A percentile compares a stretch with the other conserved stretches of the same genome.
Evolutionary conservation across 2,888 invertebrate species (phyloP).

Genomic region (Rotaria socialis): DNA sequence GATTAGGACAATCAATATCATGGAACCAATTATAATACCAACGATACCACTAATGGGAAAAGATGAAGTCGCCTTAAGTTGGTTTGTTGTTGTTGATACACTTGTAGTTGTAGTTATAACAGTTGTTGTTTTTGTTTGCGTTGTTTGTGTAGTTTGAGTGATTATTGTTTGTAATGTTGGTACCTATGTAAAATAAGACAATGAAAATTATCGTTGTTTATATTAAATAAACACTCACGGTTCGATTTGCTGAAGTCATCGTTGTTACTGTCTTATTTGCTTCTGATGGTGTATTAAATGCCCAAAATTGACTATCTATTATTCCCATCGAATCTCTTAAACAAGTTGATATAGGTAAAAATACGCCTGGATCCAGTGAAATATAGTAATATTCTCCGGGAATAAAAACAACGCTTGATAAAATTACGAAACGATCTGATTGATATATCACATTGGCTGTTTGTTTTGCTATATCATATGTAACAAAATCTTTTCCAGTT

Average conservation of each 20-base stretch:
- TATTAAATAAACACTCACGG: not conserved
- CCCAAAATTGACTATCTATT: not conserved
- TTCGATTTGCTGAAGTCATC: not conserved
- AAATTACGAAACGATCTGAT: not conserved
- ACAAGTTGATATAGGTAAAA: slow-evolving; percentile 15
- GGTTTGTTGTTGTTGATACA: not conserved
- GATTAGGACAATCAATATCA: not conserved
- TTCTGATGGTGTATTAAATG: not conserved
- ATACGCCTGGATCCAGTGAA: not conserved
- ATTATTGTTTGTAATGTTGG: not conserved
- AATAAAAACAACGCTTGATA: not conserved
- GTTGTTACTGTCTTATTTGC: not conserved
- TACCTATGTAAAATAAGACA: not conserved
- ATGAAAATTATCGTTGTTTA: not conserved
- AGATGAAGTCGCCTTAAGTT: not conserved
- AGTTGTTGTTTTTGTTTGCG: not conserved
- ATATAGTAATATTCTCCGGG: not conserved
- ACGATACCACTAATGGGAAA: not conserved
- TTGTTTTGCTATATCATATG: not conserved
- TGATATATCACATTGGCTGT: not conserved
- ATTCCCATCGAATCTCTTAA: not conserved
- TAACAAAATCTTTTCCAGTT: not conserved
- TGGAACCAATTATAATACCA: not conserved
- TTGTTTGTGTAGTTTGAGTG: not conserved
- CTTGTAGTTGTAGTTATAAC: not conserved